Base-by-base conservation (phyloP, 1,140 invertebrate species). In the Agrypnia vestita region DNA sequence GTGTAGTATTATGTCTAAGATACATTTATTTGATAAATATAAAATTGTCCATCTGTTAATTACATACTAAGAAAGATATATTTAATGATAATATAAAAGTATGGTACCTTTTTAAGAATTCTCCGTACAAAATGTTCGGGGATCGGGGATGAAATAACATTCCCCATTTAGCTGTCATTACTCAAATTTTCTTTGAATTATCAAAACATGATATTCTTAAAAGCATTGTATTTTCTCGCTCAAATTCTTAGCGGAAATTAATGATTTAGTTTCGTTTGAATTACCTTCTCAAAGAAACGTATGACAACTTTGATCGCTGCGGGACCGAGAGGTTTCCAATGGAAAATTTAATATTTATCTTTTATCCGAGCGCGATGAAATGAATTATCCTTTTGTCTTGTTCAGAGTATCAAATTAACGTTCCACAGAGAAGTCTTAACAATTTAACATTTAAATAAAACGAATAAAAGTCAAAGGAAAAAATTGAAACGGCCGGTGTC, bases 241-340 rank as follows among this genome's bases (percentile, higher is more conserved):
- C 61, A 35, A 64, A 43, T 13, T 25, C 61, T 64, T 43, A 19
- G 61, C 3, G 61, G 21, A 64, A 64, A 64, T 64, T 64, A 64
- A 64, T 64, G 61, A 64, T 64, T 64, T 64, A 64, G 35, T 64
- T 64, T 25, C 61, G 25, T 64, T 64, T 35, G 61, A 64, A 25
- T 64, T 25, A 64, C 49, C 11, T 15, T 51, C 61, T 43, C 13
- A 13, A 64, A 35, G 61, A 13, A 64, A 64, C n/a, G 19, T 64
- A n/a, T 10, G 25, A 64, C 55, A 59, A 59, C 55, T 59, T 59
- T 59, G 15, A 19, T 59, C 17, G 15, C 21, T 59, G 15, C 55
- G 9, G 17, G 21, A 21, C 3, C 13, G 61, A 64, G 13, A 62
- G 59, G 13, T 64, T 64, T 43, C 61, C 3, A 64, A 21, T 64